phyloP scores from a whole-genome alignment of 2,113 vertebrate species.

The Peucedramus taeniatus region DNA sequence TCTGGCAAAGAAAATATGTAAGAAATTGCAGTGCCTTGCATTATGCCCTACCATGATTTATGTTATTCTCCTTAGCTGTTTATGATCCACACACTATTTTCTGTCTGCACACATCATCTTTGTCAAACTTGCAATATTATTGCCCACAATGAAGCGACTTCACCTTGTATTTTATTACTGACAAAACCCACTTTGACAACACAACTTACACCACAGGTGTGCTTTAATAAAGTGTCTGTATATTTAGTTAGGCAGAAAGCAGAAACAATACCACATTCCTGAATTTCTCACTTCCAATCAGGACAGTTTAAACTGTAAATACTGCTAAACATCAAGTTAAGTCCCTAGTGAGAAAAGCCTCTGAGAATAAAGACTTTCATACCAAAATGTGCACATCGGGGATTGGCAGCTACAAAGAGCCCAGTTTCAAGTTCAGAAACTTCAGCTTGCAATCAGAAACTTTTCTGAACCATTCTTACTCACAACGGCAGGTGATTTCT shows the following conservation, averaged over 20 bases:
- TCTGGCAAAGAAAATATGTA: not conserved
- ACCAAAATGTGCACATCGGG: not conserved
- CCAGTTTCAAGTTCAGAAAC: constrained; percentile 25
- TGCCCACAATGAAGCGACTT: not conserved
- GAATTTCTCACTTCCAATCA: not conserved
- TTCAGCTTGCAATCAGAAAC: not conserved
- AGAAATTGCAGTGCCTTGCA: not conserved
- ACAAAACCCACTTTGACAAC: not conserved
- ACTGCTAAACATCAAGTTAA: not conserved
- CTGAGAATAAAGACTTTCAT: not conserved
- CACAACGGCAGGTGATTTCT: not conserved
- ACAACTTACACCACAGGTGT: not conserved
- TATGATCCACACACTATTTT: not conserved
- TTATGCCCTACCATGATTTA: not conserved
- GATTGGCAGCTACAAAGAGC: not conserved
- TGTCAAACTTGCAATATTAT: not conserved
- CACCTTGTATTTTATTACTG: not conserved
- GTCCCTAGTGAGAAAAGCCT: not conserved
- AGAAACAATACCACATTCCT: not conserved
- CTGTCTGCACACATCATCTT: not conserved
- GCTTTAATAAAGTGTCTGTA: not conserved
- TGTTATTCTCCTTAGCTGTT: not conserved
- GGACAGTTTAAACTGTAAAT: not conserved
- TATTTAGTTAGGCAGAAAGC: not conserved
- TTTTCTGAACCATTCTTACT: not conserved